Percentiles rank a stretch among this genome's conserved stretches.
phyloP scores from a whole-genome alignment of 2,113 vertebrate species.

The Bujurquina vittata region DNA sequence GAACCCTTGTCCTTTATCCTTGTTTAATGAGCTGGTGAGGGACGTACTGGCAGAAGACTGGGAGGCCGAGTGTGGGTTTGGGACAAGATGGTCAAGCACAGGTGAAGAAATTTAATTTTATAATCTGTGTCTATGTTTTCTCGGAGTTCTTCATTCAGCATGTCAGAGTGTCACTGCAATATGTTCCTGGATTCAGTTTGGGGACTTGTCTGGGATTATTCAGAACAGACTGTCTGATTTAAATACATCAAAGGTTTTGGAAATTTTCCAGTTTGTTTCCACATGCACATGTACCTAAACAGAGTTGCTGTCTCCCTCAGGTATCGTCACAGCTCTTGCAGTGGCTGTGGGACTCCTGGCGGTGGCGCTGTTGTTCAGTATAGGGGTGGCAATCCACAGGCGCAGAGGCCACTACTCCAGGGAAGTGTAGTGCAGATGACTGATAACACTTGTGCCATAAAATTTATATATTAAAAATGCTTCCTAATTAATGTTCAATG shows the following conservation, averaged over 20 bases:
- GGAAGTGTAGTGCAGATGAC: conserved; percentile 54
- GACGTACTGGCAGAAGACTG: conserved; percentile 83
- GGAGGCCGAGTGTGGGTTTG: conserved; percentile 80
- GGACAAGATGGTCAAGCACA: conserved; percentile 50
- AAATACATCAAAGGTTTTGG: conserved; percentile 8
- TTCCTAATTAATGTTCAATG: conserved; percentile 1
- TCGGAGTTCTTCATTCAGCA: no score
- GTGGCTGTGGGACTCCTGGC: conserved; percentile 72
- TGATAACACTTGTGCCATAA: conserved; percentile 10
- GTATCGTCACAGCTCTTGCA: conserved; percentile 67
- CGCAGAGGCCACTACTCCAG: conserved; percentile 58
- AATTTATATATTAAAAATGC: background rate
- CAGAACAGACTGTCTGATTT: conserved; percentile 13
- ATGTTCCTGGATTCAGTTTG: background rate
- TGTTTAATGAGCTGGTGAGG: conserved; percentile 80
- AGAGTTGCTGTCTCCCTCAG: conserved; percentile 40
- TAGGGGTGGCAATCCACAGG: conserved; percentile 60
- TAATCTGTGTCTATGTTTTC: background rate
- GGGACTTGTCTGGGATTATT: background rate
- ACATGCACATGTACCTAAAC: background rate
- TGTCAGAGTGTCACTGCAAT: background rate
- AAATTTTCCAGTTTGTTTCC: background rate
- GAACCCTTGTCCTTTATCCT: conserved; percentile 82
- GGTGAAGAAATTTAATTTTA: conserved; percentile 36
- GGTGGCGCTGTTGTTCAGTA: conserved; percentile 74